phyloP scores from a whole-genome alignment of 1,140 invertebrate genomes.

The Papilio dardanus region DNA sequence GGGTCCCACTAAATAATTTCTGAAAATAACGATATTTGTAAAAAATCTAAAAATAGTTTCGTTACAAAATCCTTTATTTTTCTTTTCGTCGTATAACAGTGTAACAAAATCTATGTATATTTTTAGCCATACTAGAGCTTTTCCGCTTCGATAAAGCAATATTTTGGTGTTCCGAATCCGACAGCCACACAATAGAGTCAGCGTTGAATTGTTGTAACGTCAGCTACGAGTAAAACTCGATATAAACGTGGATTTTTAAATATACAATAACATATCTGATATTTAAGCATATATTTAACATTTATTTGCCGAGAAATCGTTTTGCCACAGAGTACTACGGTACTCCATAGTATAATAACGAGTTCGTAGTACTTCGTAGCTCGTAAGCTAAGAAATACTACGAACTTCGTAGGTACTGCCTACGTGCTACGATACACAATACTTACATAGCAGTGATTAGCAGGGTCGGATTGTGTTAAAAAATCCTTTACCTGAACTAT shows the following conservation, averaged over 20 bases:
- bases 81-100: background rate
- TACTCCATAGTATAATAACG: too few species aligned
- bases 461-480: background rate
- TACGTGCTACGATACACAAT: background rate
- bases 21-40: background rate
- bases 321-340: background rate
- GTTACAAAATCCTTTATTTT: background rate
- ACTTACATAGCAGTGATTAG: background rate
- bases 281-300: background rate
- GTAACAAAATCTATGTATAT: background rate
- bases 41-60: background rate
- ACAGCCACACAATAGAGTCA: conserved; percentile 7
- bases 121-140: conserved; percentile 8
- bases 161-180: background rate
- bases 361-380: too few species aligned
- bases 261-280: background rate
- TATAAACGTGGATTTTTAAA: background rate
- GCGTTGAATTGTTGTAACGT: background rate
- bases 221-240: background rate
- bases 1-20: too few species aligned
- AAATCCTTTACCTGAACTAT: background rate
- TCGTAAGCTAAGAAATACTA: too few species aligned
- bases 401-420: too few species aligned
- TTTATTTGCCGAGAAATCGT: background rate
- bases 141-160: conserved; percentile 22